Conservation (phyloP, 2,888 invertebrate genomes). For the Apamea monoglypha region DNA sequence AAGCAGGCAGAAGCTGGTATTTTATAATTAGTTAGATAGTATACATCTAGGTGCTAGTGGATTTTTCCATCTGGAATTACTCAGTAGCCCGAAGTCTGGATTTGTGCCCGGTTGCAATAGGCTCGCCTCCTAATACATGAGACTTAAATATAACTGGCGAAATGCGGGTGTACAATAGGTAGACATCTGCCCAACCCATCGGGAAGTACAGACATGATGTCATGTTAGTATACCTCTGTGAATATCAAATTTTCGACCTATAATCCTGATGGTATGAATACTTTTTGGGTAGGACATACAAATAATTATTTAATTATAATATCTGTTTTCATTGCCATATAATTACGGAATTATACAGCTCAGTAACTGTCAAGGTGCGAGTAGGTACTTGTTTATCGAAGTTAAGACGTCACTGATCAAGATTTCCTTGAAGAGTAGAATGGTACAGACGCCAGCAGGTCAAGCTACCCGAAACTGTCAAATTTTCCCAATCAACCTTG, state of each 20-base stretch:
- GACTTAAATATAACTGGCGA: background rate
- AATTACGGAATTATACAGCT: constrained; percentile 24
- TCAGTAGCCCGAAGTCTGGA: background rate
- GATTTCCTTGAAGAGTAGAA: constrained; percentile 1
- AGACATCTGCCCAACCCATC: background rate
- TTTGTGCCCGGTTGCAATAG: background rate
- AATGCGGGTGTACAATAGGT: background rate
- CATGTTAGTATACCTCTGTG: background rate
- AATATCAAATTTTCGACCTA: background rate
- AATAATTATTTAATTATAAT: background rate
- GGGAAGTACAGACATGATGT: background rate
- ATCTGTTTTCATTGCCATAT: constrained; percentile 28
- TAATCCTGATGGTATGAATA: too few species aligned
- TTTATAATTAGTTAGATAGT: too few species aligned
- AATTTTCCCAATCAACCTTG: too few species aligned
- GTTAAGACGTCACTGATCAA: constrained; percentile 7
- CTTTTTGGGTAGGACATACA: too few species aligned
- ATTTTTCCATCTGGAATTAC: background rate
- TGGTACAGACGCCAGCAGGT: too few species aligned
- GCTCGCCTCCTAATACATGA: background rate
- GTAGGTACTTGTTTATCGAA: constrained; percentile 19
- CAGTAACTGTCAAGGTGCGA: constrained; percentile 4
- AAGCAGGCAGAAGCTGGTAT: too few species aligned
- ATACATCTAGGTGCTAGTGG: background rate
- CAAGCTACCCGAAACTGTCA: too few species aligned